Evolutionary conservation across 1,140 invertebrate species (phyloP).

Genomic region (Diorhabda elongata): DNA sequence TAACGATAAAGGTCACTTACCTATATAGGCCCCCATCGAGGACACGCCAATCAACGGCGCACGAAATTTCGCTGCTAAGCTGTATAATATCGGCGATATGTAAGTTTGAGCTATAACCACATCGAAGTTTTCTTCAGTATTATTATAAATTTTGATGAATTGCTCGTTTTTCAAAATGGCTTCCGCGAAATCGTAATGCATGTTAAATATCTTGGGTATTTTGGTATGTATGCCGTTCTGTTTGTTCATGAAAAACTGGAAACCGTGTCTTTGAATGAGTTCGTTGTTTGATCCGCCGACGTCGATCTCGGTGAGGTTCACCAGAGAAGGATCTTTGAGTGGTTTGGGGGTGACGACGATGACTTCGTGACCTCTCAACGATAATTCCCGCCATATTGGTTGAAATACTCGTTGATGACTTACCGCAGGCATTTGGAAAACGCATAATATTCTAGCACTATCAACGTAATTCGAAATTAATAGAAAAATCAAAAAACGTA

Average conservation of each 20-base stretch:
- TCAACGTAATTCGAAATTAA: neutral
- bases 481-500: neutral
- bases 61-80: conserved; percentile 24
- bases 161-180: conserved; percentile 25
- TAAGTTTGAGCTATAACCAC: conserved; percentile 30
- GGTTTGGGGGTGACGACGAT: conserved; percentile 33
- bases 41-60: conserved; percentile 31
- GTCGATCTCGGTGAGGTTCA: conserved; percentile 35
- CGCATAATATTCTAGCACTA: conserved; percentile 27
- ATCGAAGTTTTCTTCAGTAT: conserved; percentile 26
- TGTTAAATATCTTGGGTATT: conserved; percentile 26
- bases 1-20: neutral
- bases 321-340: conserved; percentile 27
- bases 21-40: conserved; percentile 30
- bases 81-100: conserved; percentile 28
- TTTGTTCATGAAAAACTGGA: conserved; percentile 33
- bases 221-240: conserved; percentile 25
- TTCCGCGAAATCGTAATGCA: conserved; percentile 28
- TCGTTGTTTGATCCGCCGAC: conserved; percentile 20
- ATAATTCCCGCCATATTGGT: conserved; percentile 40
- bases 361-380: conserved; percentile 34
- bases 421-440: conserved; percentile 41
- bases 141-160: conserved; percentile 25
- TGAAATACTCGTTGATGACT: conserved; percentile 51
- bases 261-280: conserved; percentile 25